A percentile compares a stretch with the other conserved stretches of the same genome.
These are phyloP conservation scores for Oxytorus armatus DNA, from an alignment of 2,888 invertebrate species.

Conservation along the genomic window DNA sequence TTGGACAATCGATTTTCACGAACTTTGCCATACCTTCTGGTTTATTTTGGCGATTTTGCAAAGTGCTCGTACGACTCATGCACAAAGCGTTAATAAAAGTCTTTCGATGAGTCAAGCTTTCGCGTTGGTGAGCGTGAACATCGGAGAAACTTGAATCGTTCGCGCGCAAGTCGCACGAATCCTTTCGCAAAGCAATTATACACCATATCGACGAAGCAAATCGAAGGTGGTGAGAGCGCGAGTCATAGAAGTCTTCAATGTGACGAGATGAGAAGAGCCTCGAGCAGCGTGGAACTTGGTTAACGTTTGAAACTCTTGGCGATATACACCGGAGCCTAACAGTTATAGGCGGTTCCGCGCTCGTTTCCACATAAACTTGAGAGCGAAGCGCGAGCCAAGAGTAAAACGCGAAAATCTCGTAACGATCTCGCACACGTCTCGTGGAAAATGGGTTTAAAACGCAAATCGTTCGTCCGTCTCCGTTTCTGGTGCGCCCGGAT, in stretches of 20 bases:
- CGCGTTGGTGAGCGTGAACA: background rate
- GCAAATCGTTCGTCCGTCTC: conserved; percentile 20
- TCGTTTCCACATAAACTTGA: conserved; percentile 22
- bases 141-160: conserved; percentile 15
- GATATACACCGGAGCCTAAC: conserved; percentile 11
- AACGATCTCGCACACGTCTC: conserved; percentile 50
- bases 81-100: too few relatives aligned
- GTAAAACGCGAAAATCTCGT: conserved; percentile 64
- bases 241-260: conserved; percentile 45
- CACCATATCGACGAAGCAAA: conserved; percentile 65
- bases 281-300: conserved; percentile 55
- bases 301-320: conserved; percentile 36
- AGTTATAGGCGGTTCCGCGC: conserved; percentile 21
- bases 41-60: too few relatives aligned
- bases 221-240: conserved; percentile 66
- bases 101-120: too few relatives aligned
- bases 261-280: conserved; percentile 45
- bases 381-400: conserved; percentile 22
- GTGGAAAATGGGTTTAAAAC: conserved; percentile 33
- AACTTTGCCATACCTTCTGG: too few relatives aligned
- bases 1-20: too few relatives aligned
- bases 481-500: conserved; percentile 32
- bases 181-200: conserved; percentile 70
- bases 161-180: conserved; percentile 56
- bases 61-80: too few relatives aligned